Percentiles rank a stretch among this genome's conserved stretches.
Conservation (phyloP, 2,797 vertebrate genomes). For the Meriones psammophilus region DNA sequence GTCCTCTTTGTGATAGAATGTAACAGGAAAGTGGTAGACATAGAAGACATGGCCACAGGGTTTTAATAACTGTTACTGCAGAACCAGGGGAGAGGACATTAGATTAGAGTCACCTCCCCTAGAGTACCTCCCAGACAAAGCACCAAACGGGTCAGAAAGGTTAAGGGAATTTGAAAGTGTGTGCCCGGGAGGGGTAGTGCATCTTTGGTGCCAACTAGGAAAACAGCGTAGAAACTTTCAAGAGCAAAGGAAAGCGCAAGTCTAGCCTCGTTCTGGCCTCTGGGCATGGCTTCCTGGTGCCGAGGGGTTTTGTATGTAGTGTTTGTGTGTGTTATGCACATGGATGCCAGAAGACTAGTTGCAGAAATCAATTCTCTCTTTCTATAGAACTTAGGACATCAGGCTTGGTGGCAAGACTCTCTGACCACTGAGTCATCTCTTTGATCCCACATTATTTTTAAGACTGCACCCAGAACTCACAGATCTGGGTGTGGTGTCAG, state of each 20-base stretch:
- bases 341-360: too few species aligned
- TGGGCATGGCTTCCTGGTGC: not conserved
- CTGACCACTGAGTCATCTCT: not conserved
- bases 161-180: not conserved
- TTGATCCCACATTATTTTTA: not conserved
- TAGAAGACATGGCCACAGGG: not conserved
- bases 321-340: not conserved
- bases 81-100: not conserved
- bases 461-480: not conserved
- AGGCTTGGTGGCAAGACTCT: not conserved
- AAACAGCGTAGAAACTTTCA: not conserved
- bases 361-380: not conserved
- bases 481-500: not conserved
- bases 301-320: not conserved
- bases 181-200: not conserved
- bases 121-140: not conserved
- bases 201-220: not conserved
- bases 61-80: not conserved
- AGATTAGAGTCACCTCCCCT: not conserved
- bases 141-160: not conserved
- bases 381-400: not conserved
- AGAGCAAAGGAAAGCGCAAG: not conserved
- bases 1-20: not conserved
- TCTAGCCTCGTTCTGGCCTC: not conserved
- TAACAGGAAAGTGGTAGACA: not conserved